Conservation (phyloP, 1,140 invertebrate genomes). For the Drosophila ercepeae region DNA sequence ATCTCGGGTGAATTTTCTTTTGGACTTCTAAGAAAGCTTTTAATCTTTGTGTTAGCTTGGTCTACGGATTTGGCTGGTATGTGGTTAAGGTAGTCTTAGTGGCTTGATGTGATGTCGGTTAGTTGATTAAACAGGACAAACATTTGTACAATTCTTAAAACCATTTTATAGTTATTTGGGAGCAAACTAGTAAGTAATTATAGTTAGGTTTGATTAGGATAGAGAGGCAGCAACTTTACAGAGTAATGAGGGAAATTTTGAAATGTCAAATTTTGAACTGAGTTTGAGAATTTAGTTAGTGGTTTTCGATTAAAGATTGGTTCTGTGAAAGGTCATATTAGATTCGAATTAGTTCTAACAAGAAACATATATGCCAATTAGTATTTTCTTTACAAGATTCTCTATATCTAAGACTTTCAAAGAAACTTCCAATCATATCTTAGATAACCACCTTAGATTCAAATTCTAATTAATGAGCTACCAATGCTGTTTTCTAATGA, state of each 20-base stretch:
- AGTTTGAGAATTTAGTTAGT: slow-evolving; percentile 1
- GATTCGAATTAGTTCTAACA: no score
- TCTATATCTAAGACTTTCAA: slow-evolving; percentile 8
- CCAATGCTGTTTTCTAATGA: slow-evolving; percentile 14
- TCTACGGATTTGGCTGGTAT: slow-evolving; percentile 31
- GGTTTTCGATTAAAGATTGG: slow-evolving; percentile 1
- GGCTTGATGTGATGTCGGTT: slow-evolving; percentile 35
- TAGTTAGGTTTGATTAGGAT: slow-evolving; percentile 8
- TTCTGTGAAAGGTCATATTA: background rate
- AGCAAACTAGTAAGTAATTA: slow-evolving; percentile 19
- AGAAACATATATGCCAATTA: background rate
- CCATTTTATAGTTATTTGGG: slow-evolving; percentile 18
- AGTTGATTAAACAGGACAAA: slow-evolving; percentile 63
- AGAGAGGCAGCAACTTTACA: slow-evolving; percentile 34
- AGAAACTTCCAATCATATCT: slow-evolving; percentile 12
- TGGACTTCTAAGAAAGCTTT: slow-evolving; percentile 44
- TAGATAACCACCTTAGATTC: background rate
- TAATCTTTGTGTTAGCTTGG: slow-evolving; percentile 44
- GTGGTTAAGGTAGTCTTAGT: slow-evolving; percentile 15
- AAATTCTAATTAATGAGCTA: slow-evolving; percentile 18
- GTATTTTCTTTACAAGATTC: background rate
- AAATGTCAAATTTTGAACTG: slow-evolving; percentile 1
- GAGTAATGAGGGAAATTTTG: slow-evolving; percentile 4
- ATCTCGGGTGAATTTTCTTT: slow-evolving; percentile 21
- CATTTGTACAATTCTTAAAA: slow-evolving; percentile 69